Evolutionary conservation across 1,140 invertebrate species (phyloP), one percentile per base, ranked within the genome.

Genomic region (Brevipalpus yothersi): DNA sequence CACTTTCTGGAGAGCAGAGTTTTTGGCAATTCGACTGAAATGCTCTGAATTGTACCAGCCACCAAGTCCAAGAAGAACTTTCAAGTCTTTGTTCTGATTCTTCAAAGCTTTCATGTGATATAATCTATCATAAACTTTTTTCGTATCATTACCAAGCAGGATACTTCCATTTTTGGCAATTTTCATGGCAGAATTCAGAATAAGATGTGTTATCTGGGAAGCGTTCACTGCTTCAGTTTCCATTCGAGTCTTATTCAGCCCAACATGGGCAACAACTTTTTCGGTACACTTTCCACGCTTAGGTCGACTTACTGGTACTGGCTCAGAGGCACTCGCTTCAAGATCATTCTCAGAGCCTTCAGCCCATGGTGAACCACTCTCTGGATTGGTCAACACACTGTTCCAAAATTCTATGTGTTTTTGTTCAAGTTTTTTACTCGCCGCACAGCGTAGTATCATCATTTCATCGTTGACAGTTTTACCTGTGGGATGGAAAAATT

Each of bases 41-140:
- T 68, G 65, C 60, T 68, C 54, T 10, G 65, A 67, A 49, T 68
- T 68, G 12, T 68, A 66, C 67, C 67, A 68, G 13, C 67, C 67
- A 21, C 67, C 67, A 55, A 68, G 54, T 21, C 68, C 67, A 49
- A 68, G 67, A 12, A 66, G 8, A 5, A 67, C 31, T 21, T 65
- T 67, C 13, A 67, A 54, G 47, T 66, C 8, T 5, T 60, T 40
- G n/a, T 62, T 60, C 21, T 66, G 13, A 11, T 42, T 13, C 10
- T 63, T 62, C 13, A 65, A 60, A 53, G 63, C 23, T 15, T 64
- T 49, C 23, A 67, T 42, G n/a, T 65, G 56, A 41, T 62, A 42
- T 21, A 55, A 21, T 15, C 23, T 15, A 55, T 31, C 23, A 10
- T 55, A 39, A 55, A 31, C n/a, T 12, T 55, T 58, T 11, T 49